Conservation (phyloP, 2,113 vertebrate genomes). For the Chamaea fasciata region DNA sequence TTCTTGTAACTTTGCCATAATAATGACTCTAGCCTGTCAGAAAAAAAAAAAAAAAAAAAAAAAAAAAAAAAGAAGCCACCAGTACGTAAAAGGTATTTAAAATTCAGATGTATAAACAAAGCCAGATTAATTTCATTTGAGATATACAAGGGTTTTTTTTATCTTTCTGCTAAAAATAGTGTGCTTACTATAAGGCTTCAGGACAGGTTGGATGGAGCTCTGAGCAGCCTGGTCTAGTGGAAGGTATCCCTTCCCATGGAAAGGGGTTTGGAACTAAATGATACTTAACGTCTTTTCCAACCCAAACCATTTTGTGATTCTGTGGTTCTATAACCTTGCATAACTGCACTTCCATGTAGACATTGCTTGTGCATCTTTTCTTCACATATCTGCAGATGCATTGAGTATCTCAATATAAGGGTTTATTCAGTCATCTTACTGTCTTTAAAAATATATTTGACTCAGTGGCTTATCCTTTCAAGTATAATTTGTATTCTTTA, state of each 20-base stretch:
- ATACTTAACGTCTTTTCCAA: neutral
- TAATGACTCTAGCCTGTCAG: neutral
- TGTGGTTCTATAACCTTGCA: neutral
- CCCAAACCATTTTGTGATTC: neutral
- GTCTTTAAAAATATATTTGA: neutral
- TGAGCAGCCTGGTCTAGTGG: neutral
- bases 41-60: neutral
- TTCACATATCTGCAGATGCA: neutral
- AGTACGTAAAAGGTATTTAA: neutral
- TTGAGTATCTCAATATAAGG: neutral
- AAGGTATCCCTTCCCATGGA: neutral
- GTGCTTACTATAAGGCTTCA: neutral
- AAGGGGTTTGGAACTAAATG: neutral
- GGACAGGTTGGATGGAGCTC: neutral
- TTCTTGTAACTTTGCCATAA: neutral
- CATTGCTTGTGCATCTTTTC: accelerated
- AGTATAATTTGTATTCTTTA: neutral
- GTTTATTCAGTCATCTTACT: neutral
- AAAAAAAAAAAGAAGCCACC: neutral
- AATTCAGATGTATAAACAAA: neutral
- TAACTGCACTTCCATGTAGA: neutral
- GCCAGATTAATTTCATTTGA: neutral
- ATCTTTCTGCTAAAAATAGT: neutral
- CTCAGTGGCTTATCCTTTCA: neutral
- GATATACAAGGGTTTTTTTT: neutral